Conservation (phyloP, 2,797 vertebrate species). For the Erithacus rubecula region DNA sequence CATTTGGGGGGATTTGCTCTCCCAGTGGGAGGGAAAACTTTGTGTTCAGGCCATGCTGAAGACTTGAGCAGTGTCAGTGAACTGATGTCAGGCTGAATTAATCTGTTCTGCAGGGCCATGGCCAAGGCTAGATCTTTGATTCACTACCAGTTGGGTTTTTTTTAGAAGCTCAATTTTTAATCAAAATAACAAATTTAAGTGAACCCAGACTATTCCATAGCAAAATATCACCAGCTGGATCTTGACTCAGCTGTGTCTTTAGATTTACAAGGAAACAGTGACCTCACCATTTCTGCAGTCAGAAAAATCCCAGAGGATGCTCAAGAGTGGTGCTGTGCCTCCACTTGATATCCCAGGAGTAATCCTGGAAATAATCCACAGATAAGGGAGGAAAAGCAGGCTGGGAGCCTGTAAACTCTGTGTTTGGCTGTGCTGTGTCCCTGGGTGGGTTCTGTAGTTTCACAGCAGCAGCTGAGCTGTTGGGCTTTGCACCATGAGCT, state of each 20-base stretch:
- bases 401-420: neutral
- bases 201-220: neutral
- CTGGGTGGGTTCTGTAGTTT: neutral
- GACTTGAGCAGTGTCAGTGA: neutral
- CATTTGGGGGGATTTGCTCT: neutral
- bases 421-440: neutral
- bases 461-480: neutral
- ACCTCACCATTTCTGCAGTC: neutral
- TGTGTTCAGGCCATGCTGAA: neutral
- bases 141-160: neutral
- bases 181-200: neutral
- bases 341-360: neutral
- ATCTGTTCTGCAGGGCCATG: fast-evolving
- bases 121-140: neutral
- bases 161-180: neutral
- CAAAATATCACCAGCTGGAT: neutral
- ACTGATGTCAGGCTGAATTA: neutral
- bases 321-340: neutral
- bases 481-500: neutral
- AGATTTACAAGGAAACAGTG: neutral
- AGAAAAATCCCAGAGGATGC: neutral
- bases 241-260: neutral
- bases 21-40: neutral
- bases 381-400: neutral
- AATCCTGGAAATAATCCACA: neutral